Percentiles rank a stretch among this genome's conserved stretches.
These are phyloP conservation scores for Perca schrenkii DNA, from an alignment of 2,113 vertebrate species.

Conservation along the genomic window DNA sequence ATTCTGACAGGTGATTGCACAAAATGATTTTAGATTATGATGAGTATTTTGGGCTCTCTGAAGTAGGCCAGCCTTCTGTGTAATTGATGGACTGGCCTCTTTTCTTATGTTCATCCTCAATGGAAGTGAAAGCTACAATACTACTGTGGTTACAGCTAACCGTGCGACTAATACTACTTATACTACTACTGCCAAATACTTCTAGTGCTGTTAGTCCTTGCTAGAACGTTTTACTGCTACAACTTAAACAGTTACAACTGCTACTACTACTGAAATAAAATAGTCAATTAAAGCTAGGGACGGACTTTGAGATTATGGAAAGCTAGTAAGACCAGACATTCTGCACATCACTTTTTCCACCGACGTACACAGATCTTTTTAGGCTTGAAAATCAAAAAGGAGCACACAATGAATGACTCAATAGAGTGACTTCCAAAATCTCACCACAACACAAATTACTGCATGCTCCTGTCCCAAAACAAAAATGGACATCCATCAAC, in stretches of 20 bases:
- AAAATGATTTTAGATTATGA: slow-evolving; percentile 19
- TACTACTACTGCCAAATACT: not conserved
- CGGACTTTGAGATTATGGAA: not conserved
- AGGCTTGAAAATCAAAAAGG: not conserved
- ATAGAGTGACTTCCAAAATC: not conserved
- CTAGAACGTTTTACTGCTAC: not conserved
- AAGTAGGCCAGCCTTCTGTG: slow-evolving; percentile 57
- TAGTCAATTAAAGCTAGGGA: not conserved
- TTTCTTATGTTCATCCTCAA: slow-evolving; percentile 32
- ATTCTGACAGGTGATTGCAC: slow-evolving; percentile 33
- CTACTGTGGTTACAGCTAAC: not conserved
- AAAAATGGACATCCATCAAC: not conserved
- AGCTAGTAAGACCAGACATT: not conserved
- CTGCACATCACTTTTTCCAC: not conserved
- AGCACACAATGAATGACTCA: not conserved
- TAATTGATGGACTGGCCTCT: slow-evolving; percentile 49
- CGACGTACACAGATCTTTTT: not conserved
- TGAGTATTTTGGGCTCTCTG: slow-evolving; percentile 29
- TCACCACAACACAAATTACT: not conserved
- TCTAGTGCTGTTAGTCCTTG: not conserved
- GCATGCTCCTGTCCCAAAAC: not conserved
- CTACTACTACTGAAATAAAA: not conserved
- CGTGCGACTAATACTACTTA: not conserved
- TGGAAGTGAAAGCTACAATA: slow-evolving; percentile 9
- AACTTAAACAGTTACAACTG: not conserved